Evolutionary conservation across 2,113 vertebrate genomes (phyloP).

Genomic region (Otus sunia): DNA sequence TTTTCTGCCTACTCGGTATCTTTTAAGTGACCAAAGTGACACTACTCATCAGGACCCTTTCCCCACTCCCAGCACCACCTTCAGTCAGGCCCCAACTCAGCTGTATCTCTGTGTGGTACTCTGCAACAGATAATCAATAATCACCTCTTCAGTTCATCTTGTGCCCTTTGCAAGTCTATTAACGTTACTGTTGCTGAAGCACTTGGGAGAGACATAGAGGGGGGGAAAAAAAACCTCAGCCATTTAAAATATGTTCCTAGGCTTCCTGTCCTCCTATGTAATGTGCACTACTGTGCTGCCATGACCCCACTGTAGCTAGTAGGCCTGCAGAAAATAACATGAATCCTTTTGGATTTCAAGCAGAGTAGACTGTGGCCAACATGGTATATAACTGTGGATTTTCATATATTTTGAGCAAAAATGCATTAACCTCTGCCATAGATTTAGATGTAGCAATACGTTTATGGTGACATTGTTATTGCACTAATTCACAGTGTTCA

Average conservation of each 20-base stretch:
- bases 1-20: background rate
- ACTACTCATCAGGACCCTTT: background rate
- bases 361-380: background rate
- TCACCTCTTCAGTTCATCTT: background rate
- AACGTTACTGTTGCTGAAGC: background rate
- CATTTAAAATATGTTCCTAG: background rate
- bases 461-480: background rate
- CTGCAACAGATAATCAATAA: background rate
- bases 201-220: background rate
- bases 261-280: background rate
- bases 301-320: background rate
- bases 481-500: background rate
- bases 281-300: too few relatives aligned
- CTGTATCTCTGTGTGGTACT: background rate
- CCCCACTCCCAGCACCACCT: background rate
- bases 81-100: background rate
- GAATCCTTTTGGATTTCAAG: background rate
- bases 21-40: background rate
- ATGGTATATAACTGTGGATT: background rate
- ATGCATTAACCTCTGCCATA: background rate
- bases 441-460: background rate
- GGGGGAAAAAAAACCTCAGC: fast-evolving
- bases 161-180: background rate
- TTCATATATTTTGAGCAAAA: background rate
- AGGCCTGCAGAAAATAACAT: background rate